Percentiles rank a stretch among this genome's conserved stretches.
These are phyloP conservation scores for Spheniscus mendiculus DNA, from an alignment of 2,113 vertebrate genomes.

Conservation along the genomic window DNA sequence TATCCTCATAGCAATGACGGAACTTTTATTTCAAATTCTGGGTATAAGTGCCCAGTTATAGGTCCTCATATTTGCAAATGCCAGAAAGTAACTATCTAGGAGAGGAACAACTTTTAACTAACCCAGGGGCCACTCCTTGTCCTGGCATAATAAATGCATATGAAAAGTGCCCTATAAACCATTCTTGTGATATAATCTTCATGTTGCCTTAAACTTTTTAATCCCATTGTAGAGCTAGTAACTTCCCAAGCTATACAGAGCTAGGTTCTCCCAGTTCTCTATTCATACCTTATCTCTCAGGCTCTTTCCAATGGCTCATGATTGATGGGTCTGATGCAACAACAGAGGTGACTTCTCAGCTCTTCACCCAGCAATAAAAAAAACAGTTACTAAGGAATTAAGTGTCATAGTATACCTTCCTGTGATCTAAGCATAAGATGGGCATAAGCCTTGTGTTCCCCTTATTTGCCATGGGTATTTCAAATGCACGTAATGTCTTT, in stretches of 20 bases:
- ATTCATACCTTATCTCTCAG: background rate
- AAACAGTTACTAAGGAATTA: background rate
- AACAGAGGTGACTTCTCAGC: background rate
- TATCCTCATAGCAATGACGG: background rate
- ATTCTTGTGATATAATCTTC: background rate
- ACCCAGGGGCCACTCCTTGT: accelerated
- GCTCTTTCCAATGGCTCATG: background rate
- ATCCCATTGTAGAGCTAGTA: background rate
- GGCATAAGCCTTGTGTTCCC: background rate
- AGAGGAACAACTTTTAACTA: background rate
- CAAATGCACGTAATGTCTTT: background rate
- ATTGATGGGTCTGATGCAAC: background rate
- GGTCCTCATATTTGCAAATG: background rate
- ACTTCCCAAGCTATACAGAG: background rate
- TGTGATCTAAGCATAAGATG: background rate
- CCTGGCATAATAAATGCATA: background rate
- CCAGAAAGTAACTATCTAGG: background rate
- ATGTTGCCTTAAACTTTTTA: background rate
- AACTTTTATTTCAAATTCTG: background rate
- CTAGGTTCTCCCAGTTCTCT: background rate
- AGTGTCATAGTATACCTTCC: background rate
- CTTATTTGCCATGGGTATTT: background rate
- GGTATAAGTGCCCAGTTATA: background rate
- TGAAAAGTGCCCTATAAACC: too few species aligned
- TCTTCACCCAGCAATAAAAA: background rate